These are phyloP conservation scores for Labeo catla DNA, from an alignment of 2,113 vertebrate genomes.

Conservation along the genomic window DNA sequence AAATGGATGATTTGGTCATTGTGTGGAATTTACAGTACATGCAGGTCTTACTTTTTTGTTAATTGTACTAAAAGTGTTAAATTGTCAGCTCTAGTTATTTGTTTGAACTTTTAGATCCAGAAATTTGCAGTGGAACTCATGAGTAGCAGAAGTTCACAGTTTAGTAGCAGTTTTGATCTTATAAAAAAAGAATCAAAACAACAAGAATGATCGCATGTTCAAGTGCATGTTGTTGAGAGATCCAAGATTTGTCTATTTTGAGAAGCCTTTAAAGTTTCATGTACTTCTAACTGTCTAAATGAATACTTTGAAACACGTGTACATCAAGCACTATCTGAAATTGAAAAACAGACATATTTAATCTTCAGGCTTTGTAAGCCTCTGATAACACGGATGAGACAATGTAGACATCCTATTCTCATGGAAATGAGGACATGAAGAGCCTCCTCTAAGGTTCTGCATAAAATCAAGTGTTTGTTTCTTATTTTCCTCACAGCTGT, in stretches of 20 bases:
- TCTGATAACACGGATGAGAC: neutral
- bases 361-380: constrained; percentile 5
- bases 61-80: neutral
- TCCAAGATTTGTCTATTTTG: neutral
- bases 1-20: neutral
- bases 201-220: neutral
- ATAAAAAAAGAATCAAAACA: neutral
- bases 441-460: neutral
- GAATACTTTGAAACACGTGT: neutral
- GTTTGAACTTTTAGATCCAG: neutral
- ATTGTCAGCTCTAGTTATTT: neutral
- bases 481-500: neutral
- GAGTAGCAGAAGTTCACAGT: neutral
- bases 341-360: neutral
- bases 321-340: neutral
- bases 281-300: neutral
- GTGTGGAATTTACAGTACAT: neutral
- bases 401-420: neutral
- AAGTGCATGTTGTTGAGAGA: neutral
- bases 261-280: neutral
- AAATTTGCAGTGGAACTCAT: neutral
- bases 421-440: constrained; percentile 2
- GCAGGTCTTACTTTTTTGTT: neutral
- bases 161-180: neutral
- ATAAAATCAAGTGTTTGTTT: constrained; percentile 7